Evolutionary conservation across 2,888 invertebrate genomes (phyloP).

Genomic region (Pterostichus niger): DNA sequence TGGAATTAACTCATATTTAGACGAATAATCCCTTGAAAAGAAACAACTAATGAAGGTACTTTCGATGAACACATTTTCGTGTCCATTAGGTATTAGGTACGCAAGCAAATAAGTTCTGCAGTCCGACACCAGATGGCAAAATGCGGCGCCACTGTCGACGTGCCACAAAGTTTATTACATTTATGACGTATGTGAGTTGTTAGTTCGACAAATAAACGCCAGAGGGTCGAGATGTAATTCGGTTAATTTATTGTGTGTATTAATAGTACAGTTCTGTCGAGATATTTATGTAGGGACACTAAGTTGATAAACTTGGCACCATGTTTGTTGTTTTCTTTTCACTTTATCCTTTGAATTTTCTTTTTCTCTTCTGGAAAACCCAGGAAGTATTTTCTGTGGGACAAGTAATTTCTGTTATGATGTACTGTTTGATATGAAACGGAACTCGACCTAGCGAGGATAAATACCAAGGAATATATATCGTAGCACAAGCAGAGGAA

Average conservation of each 20-base stretch:
- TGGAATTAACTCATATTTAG: too few relatives aligned
- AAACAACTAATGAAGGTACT: not conserved
- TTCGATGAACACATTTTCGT: slow-evolving; percentile 23
- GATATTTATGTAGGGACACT: slow-evolving; percentile 54
- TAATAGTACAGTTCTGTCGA: slow-evolving; percentile 35
- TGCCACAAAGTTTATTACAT: slow-evolving; percentile 54
- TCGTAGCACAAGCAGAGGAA: not conserved
- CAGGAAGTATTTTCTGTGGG: not conserved
- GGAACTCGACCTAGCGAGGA: not conserved
- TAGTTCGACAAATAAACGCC: slow-evolving; percentile 63
- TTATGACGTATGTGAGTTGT: slow-evolving; percentile 60
- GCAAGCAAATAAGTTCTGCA: slow-evolving; percentile 41
- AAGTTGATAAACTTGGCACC: slow-evolving; percentile 44
- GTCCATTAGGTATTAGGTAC: slow-evolving; percentile 1
- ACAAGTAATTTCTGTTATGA: slow-evolving; percentile 7
- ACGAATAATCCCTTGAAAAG: too few relatives aligned
- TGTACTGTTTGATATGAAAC: slow-evolving; percentile 11
- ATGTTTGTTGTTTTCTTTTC: slow-evolving; percentile 17
- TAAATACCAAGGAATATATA: not conserved
- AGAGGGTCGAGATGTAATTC: slow-evolving; percentile 48
- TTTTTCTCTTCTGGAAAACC: not conserved
- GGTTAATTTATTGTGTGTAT: slow-evolving; percentile 60
- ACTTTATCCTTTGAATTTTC: slow-evolving; percentile 3
- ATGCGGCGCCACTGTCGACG: slow-evolving; percentile 38
- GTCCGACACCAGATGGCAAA: slow-evolving; percentile 47